phyloP scores from a whole-genome alignment of 2,797 vertebrate species.

The Chaunax sp. region DNA sequence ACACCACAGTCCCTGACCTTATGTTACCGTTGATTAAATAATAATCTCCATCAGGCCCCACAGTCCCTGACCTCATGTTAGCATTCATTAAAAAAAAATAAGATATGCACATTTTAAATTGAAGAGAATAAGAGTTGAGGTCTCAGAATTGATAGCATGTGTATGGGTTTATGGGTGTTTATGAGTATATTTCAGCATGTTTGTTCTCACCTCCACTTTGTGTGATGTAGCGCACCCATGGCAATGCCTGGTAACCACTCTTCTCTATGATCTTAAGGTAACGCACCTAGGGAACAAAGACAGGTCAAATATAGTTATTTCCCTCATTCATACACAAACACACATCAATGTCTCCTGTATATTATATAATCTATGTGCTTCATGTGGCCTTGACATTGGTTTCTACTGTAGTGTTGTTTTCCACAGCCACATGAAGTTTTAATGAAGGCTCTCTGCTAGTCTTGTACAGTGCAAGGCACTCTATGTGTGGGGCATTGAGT shows the following conservation, averaged over 20 bases:
- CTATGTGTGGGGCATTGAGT: too few relatives aligned
- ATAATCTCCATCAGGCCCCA: too few relatives aligned
- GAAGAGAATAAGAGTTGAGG: not conserved
- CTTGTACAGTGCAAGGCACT: too few relatives aligned
- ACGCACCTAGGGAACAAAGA: slow-evolving; percentile 78
- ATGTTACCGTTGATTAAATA: not conserved
- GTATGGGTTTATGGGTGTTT: not conserved
- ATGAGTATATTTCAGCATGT: slow-evolving; percentile 1
- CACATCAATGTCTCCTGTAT: not conserved
- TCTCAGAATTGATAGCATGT: slow-evolving; percentile 2
- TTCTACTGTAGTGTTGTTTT: too few relatives aligned
- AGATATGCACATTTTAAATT: not conserved
- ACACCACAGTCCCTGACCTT: not conserved
- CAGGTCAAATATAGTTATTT: slow-evolving; percentile 18
- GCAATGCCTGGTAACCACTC: slow-evolving; percentile 87
- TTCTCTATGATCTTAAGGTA: slow-evolving; percentile 90
- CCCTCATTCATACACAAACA: slow-evolving; percentile 16
- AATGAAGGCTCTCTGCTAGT: too few relatives aligned
- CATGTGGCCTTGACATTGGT: too few relatives aligned
- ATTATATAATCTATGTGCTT: too few relatives aligned
- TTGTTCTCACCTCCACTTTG: slow-evolving; percentile 85
- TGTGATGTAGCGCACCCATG: slow-evolving; percentile 89
- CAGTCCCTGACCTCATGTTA: too few relatives aligned
- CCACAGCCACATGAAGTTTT: too few relatives aligned
- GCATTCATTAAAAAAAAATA: too few relatives aligned